phyloP scores from a whole-genome alignment of 2,113 vertebrate species.

The Corythornis vintsioides region DNA sequence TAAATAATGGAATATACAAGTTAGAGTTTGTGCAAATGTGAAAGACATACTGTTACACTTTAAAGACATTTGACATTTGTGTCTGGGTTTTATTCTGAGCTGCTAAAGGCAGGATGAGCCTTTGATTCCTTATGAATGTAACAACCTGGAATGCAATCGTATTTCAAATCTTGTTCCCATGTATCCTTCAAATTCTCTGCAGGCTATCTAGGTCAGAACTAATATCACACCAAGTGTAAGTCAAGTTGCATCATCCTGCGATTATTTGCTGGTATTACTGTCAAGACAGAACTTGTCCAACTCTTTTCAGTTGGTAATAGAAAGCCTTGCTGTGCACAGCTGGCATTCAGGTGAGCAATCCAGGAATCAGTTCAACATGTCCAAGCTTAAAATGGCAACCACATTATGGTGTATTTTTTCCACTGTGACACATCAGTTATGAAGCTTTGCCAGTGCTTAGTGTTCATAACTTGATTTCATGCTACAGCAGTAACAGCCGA shows the following conservation, averaged over 20 bases:
- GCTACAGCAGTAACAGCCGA: not conserved
- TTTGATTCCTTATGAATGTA: slow-evolving; percentile 33
- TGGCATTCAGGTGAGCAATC: slow-evolving; percentile 32
- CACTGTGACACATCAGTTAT: not conserved
- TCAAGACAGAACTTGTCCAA: slow-evolving; percentile 5
- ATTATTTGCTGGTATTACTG: slow-evolving; percentile 12
- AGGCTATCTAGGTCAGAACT: not conserved
- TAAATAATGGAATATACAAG: not conserved
- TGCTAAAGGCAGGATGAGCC: slow-evolving; percentile 35
- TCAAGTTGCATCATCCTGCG: not conserved
- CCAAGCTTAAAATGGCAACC: slow-evolving; percentile 14
- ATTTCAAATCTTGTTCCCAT: not conserved
- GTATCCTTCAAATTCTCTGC: not conserved
- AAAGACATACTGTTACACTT: not conserved
- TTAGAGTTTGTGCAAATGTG: not conserved
- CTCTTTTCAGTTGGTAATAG: slow-evolving; percentile 12
- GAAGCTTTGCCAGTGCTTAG: not conserved
- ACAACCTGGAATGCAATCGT: not conserved
- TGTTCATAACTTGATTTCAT: not conserved
- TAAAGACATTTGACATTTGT: slow-evolving; percentile 27
- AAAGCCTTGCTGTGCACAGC: not conserved
- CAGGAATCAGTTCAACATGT: not conserved
- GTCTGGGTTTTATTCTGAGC: not conserved
- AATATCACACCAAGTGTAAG: not conserved
- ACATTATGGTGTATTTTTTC: slow-evolving; percentile 11